Evolutionary conservation across 2,113 vertebrate species (phyloP).

Genomic region (Zosterops japonicus): DNA sequence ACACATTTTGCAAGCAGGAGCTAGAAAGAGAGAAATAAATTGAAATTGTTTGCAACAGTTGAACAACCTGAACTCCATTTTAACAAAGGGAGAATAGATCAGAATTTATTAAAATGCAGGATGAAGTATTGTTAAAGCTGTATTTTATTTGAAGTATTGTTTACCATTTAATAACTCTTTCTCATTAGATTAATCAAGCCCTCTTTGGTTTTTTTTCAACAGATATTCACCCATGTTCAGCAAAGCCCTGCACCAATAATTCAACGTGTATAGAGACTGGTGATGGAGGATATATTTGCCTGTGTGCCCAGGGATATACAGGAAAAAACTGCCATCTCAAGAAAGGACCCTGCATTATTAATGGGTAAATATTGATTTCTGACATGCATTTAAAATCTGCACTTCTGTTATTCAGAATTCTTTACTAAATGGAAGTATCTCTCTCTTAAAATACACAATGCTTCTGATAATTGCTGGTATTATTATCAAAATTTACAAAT

Average conservation of each 20-base stretch:
- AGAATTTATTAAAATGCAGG: not conserved
- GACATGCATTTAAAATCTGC: not conserved
- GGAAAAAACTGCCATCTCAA: slow-evolving; percentile 82
- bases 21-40: not conserved
- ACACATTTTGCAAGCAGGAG: not conserved
- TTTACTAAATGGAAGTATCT: not conserved
- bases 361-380: slow-evolving; percentile 78
- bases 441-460: not conserved
- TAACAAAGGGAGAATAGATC: not conserved
- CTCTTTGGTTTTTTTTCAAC: not conserved
- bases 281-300: slow-evolving; percentile 82
- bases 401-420: not conserved
- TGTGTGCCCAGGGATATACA: slow-evolving; percentile 80
- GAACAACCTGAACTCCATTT: not conserved
- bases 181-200: not conserved
- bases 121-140: not conserved
- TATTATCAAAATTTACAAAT: not conserved
- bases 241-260: slow-evolving; percentile 84
- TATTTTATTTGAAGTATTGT: not conserved
- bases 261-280: slow-evolving; percentile 87
- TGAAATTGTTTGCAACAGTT: not conserved
- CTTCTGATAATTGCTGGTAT: not conserved
- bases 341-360: slow-evolving; percentile 79
- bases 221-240: slow-evolving; percentile 85
- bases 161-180: not conserved